A percentile compares a stretch with the other conserved stretches of the same genome.
Conservation (phyloP, 2,888 invertebrate genomes). For the Lydus trimaculatus region DNA sequence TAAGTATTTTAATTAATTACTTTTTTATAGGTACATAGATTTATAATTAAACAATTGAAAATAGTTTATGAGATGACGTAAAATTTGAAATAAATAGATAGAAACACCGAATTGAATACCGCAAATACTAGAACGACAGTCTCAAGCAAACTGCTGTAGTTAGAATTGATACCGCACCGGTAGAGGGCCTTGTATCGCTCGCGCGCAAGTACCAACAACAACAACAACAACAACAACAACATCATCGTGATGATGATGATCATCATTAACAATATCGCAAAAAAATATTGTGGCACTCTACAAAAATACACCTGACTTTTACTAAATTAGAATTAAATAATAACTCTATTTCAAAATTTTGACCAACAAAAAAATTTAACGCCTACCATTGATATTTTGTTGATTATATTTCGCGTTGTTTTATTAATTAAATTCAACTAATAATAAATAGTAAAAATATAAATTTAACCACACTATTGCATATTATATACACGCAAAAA, state of each 20-base stretch:
- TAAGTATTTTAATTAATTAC: no score
- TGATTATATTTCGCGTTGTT: no score
- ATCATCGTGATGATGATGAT: neutral
- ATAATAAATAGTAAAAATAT: no score
- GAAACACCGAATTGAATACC: neutral
- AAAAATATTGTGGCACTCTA: conserved; percentile 15
- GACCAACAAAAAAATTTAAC: no score
- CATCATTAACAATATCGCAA: neutral
- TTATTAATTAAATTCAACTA: no score
- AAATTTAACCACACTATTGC: no score
- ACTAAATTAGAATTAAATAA: neutral
- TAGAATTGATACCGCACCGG: conserved; percentile 17
- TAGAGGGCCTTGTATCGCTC: conserved; percentile 21
- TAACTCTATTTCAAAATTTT: no score
- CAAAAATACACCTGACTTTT: neutral
- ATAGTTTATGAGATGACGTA: neutral
- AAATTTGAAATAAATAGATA: neutral
- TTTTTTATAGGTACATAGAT: no score
- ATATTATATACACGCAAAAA: no score
- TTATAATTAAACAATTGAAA: neutral
- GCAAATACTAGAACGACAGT: conserved; percentile 22
- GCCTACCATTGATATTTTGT: no score
- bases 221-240: neutral
- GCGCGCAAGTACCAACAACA: conserved; percentile 5
- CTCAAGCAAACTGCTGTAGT: conserved; percentile 39